Percentiles rank a stretch among this genome's conserved stretches.
These are phyloP conservation scores for Whitmania pigra DNA, from an alignment of 1,140 invertebrate genomes.

Conservation along the genomic window DNA sequence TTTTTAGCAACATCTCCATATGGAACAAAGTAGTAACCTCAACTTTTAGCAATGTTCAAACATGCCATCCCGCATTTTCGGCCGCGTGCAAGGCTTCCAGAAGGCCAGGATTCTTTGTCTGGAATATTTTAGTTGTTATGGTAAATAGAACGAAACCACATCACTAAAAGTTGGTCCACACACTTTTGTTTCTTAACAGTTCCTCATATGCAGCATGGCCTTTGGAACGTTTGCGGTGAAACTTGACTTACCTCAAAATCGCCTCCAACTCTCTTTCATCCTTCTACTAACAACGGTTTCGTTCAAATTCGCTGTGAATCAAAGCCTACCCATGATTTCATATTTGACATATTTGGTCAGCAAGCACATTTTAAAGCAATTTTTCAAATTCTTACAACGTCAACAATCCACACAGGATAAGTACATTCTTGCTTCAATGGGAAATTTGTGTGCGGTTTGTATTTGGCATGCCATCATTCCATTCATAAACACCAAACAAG, in stretches of 20 bases:
- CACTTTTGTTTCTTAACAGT: slow-evolving; percentile 17
- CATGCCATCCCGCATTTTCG: slow-evolving; percentile 36
- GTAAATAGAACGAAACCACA: slow-evolving; percentile 26
- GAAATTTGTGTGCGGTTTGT: slow-evolving; percentile 26
- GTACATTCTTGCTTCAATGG: slow-evolving; percentile 28
- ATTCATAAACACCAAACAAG: slow-evolving; percentile 7
- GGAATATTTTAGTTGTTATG: slow-evolving; percentile 43
- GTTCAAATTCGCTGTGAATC: slow-evolving; percentile 29
- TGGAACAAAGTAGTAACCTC: slow-evolving; percentile 31
- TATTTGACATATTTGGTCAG: slow-evolving; percentile 28
- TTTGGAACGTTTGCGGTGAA: slow-evolving; percentile 26
- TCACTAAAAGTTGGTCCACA: not conserved
- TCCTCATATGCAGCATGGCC: slow-evolving; percentile 25
- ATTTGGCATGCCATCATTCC: slow-evolving; percentile 28
- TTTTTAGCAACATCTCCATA: slow-evolving; percentile 11
- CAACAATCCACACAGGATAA: slow-evolving; percentile 24
- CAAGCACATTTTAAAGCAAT: not conserved
- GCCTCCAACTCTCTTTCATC: slow-evolving; percentile 28
- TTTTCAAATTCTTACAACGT: too few species aligned
- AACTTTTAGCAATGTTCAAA: slow-evolving; percentile 36
- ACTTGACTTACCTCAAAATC: slow-evolving; percentile 25
- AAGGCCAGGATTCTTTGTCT: slow-evolving; percentile 41
- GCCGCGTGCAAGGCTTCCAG: slow-evolving; percentile 40
- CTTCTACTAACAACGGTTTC: slow-evolving; percentile 28
- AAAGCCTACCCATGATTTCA: slow-evolving; percentile 27